A percentile compares a stretch with the other conserved stretches of the same genome.
phyloP scores from a whole-genome alignment of 2,797 vertebrate species.

The Nothura maculosa region DNA sequence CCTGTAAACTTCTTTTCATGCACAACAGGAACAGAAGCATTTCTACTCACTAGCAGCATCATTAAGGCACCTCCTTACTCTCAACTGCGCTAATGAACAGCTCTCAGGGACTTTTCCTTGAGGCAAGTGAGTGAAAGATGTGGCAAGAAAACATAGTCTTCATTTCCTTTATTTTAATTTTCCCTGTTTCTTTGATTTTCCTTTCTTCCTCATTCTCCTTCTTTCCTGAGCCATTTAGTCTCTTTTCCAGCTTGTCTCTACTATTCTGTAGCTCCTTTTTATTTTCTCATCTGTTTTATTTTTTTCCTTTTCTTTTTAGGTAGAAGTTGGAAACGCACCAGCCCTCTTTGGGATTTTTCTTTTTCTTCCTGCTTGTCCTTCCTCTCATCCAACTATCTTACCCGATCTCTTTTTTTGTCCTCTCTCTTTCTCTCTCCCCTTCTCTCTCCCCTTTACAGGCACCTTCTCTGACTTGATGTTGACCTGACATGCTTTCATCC shows the following conservation, averaged over 20 bases:
- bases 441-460: neutral
- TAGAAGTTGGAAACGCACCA: neutral
- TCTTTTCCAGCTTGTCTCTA: neutral
- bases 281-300: neutral
- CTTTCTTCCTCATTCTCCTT: neutral
- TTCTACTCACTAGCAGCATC: neutral
- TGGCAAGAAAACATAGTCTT: neutral
- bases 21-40: neutral
- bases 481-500: neutral
- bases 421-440: neutral
- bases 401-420: neutral
- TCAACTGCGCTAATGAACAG: neutral
- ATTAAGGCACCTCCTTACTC: neutral
- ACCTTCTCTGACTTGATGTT: neutral
- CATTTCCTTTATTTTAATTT: neutral
- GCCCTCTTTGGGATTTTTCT: neutral
- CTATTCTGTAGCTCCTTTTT: neutral
- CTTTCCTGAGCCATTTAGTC: neutral
- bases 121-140: neutral
- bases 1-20: neutral
- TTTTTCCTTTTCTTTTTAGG: neutral
- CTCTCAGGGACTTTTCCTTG: neutral
- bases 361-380: neutral
- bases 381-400: neutral
- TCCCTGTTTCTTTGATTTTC: neutral